Conservation (phyloP, 2,113 vertebrate species). For the Chamaetylas fuelleborni region DNA sequence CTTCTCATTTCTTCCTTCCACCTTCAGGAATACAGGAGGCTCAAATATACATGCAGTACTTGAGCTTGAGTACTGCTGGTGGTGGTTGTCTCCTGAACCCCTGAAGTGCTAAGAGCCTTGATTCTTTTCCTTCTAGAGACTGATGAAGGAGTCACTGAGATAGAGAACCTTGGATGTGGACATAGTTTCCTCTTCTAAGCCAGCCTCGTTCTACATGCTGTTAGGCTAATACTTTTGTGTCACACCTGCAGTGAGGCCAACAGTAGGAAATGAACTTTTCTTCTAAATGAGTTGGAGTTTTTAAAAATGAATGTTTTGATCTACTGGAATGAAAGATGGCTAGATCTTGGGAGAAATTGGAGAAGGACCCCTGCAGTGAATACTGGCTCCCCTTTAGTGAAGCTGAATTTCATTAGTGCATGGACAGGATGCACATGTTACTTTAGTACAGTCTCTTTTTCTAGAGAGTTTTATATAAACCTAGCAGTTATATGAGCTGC, state of each 20-base stretch:
- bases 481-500: neutral
- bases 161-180: neutral
- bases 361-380: neutral
- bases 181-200: neutral
- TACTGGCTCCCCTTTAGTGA: neutral
- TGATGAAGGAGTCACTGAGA: neutral
- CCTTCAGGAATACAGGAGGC: fast-evolving
- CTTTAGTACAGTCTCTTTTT: neutral
- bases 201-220: neutral
- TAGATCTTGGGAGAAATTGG: neutral
- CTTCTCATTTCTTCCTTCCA: neutral
- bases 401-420: neutral
- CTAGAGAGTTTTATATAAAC: neutral
- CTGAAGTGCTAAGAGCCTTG: neutral
- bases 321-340: neutral
- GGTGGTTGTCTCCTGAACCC: neutral
- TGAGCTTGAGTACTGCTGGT: neutral
- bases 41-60: fast-evolving
- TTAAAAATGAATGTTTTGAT: neutral
- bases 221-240: neutral
- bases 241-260: neutral
- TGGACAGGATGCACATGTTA: neutral
- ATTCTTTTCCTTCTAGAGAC: neutral
- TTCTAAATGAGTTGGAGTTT: neutral
- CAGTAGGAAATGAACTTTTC: neutral